Evolutionary conservation across 2,888 invertebrate genomes (phyloP), one percentile per base, ranked within the genome.

Genomic region (Herminia tarsipennalis): DNA sequence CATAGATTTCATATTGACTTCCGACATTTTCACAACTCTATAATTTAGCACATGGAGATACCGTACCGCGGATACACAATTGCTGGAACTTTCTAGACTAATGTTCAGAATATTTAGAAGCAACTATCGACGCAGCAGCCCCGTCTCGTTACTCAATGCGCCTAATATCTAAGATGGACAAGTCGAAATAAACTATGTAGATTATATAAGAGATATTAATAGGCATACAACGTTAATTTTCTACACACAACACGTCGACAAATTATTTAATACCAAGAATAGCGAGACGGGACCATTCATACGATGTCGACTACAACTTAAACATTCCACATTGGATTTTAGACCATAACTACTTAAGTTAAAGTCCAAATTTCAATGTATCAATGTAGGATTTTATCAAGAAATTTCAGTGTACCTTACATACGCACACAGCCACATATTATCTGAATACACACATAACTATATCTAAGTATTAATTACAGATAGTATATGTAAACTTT

Each of bases 381-480:
- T n/a, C n/a, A n/a, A n/a, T n/a, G n/a, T n/a, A n/a, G n/a, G 42
- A 45, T 36, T 33, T 20, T 22, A 16, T 24, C 44, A 34, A 24
- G 20, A 35, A 37, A 16, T 30, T 27, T 39, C 16, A 13, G n/a
- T 30, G 42, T 25, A 32, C 9, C 30, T 44, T 32, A 50, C 39
- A 44, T 43, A 40, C 43, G 34, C 56, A 59, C 62, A 53, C 57
- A 66, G 56, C 56, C 65, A 61, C 48, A 44, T 54, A 60, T 47
- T 57, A 59, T 51, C 22, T 51, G 59, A 56, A 57, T 50, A 56
- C 58, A 68, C 59, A 68, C 59, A 67, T 42, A 62, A 44, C 68
- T 76, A 77, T 47, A 59, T 47, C 61, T 61, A 68, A 67, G 59
- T 61, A 61, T 60, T 64, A 57, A 59, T 59, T 66, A 76, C 66